Base-by-base conservation (phyloP, 2,797 vertebrate species). In the Lacerta viridis region DNA sequence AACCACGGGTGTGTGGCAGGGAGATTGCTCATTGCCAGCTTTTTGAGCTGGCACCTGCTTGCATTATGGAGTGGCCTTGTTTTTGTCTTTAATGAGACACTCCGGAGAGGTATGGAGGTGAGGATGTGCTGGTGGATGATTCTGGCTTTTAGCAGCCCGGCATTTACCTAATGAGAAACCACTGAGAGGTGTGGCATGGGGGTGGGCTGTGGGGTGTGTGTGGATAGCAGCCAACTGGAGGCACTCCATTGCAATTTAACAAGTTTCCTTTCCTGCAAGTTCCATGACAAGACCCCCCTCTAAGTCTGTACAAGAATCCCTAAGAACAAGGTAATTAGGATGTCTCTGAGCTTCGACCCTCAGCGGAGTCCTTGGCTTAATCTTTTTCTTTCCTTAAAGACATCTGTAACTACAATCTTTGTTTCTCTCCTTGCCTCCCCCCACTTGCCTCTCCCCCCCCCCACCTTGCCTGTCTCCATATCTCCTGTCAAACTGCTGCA, bases 401-500 rank as follows among this genome's bases (percentile, higher is more conserved):
- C 95, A 94, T 94, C 93, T 94, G 95, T 95, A 96, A 95, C 95
- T 96, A 91, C 94, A 95, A 96, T 97, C 97, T 97, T 96, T 96
- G 95, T 96, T 96, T 95, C 93, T 94, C 87, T 93, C 87, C 91
- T 93, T 91, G 93, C 89, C 91, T 95, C 43, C 83, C 95, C 92
- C 83, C 27, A 50, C 76, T 91, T 90, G 43, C 89, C 29, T 86
- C 89, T 90, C 92, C 33, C 33, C 92, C 91, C 93, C 92, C 94
- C 72, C 90, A 94, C 92, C 97, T 96, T 96, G 95, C 96, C 97
- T 96, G 94, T 96, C 94, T 96, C 95, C 95, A 90, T 97, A 96
- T 97, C 95, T 97, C 95, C 96, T 97, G 97, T 98, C 97, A 97
- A 96, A 95, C 95, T 86, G 41, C 94, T 91, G 91, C 95, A 96